Percentiles rank a stretch among this genome's conserved stretches.
Evolutionary conservation across 2,113 vertebrate species (phyloP).

Genomic region (Lepus americanus): DNA sequence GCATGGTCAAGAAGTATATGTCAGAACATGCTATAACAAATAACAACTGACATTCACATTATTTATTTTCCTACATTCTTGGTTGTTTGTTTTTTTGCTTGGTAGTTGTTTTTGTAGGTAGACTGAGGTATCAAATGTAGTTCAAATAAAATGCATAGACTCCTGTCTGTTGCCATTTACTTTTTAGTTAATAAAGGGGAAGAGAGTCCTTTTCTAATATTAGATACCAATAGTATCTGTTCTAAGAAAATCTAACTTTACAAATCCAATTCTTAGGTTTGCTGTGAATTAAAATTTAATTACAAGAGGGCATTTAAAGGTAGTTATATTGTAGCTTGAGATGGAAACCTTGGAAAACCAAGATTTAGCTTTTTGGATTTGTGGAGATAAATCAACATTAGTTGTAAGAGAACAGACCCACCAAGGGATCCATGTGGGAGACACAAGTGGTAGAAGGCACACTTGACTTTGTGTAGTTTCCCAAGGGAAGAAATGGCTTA

Average conservation of each 20-base stretch:
- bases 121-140: neutral
- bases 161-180: neutral
- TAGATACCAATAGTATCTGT: constrained; percentile 44
- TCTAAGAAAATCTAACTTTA: constrained; percentile 28
- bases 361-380: neutral
- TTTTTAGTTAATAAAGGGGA: neutral
- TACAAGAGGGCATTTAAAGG: neutral
- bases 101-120: neutral
- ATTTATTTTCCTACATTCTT: constrained; percentile 35
- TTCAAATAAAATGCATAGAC: neutral
- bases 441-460: neutral
- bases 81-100: constrained; percentile 42
- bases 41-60: neutral
- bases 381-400: neutral
- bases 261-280: constrained; percentile 30
- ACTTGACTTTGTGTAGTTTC: neutral
- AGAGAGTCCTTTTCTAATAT: neutral
- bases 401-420: neutral
- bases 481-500: neutral
- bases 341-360: neutral
- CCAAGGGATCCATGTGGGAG: too few relatives aligned
- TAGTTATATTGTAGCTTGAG: neutral
- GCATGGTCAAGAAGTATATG: neutral
- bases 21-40: neutral
- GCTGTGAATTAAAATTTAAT: constrained; percentile 49